A percentile compares a stretch with the other conserved stretches of the same genome.
phyloP scores from a whole-genome alignment of 1,140 invertebrate species.

The Trinorchestia longiramus region DNA sequence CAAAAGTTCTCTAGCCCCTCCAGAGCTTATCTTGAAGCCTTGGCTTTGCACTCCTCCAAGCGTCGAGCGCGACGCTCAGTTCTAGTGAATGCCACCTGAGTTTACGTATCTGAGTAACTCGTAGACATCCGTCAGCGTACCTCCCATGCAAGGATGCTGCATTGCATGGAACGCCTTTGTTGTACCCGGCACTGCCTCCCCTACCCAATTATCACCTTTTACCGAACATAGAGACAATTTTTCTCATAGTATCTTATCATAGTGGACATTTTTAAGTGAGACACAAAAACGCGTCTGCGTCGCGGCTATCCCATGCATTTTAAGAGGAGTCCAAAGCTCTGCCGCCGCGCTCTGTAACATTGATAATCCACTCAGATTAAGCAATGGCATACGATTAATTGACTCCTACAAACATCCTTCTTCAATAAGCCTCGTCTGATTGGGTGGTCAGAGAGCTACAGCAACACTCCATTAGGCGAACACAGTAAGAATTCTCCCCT shows the following conservation, averaged over 20 bases:
- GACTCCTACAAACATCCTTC: slow-evolving; percentile 45
- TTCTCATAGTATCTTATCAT: slow-evolving; percentile 53
- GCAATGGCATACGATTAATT: slow-evolving; percentile 38
- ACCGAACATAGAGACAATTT: slow-evolving; percentile 34
- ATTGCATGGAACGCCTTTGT: slow-evolving; percentile 37
- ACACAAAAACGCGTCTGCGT: slow-evolving; percentile 32
- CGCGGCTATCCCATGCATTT: slow-evolving; percentile 32
- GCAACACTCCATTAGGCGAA: slow-evolving; percentile 37
- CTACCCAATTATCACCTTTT: slow-evolving; percentile 45
- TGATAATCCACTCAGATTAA: slow-evolving; percentile 47
- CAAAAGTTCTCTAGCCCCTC: not conserved
- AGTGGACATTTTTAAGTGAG: slow-evolving; percentile 41
- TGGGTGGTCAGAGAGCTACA: slow-evolving; percentile 50
- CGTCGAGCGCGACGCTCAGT: not conserved
- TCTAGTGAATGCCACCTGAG: not conserved
- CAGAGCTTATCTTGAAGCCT: not conserved
- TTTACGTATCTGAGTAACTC: not conserved
- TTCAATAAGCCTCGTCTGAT: slow-evolving; percentile 45
- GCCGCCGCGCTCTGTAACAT: not conserved
- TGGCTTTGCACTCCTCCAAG: not conserved
- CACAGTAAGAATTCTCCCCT: not conserved
- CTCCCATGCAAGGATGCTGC: slow-evolving; percentile 22
- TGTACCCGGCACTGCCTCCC: slow-evolving; percentile 32
- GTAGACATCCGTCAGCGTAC: slow-evolving; percentile 21
- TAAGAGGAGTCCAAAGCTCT: not conserved